These are phyloP conservation scores for Pristionchus japonicus DNA, from an alignment of 2,888 invertebrate species.

Conservation along the genomic window DNA sequence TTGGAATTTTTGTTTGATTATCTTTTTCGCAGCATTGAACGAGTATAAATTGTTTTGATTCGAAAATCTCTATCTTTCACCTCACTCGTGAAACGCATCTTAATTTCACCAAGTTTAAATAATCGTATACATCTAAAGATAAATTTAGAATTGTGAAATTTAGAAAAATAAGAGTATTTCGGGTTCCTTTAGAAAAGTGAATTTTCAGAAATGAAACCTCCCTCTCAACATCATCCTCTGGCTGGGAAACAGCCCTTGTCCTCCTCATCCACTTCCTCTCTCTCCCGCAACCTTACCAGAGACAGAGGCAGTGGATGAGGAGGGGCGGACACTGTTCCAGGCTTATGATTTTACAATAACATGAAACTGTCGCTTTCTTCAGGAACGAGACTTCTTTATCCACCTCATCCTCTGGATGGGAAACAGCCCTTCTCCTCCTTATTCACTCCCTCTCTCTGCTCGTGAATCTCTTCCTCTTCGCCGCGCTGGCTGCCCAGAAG, in stretches of 20 bases:
- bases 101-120: no score
- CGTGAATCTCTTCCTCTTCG: constrained; percentile 39
- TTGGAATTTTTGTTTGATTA: background rate
- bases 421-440: background rate
- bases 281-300: no score
- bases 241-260: background rate
- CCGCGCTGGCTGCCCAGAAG: constrained; percentile 57
- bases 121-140: background rate
- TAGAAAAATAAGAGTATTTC: no score
- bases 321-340: no score
- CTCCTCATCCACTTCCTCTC: constrained; percentile 10
- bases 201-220: background rate
- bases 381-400: background rate
- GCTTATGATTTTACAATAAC: no score
- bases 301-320: no score
- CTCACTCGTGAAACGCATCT: background rate
- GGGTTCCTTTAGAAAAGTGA: background rate
- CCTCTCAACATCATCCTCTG: constrained; percentile 8
- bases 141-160: background rate
- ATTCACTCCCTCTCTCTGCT: no score
- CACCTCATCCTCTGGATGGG: background rate
- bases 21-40: background rate
- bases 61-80: no score
- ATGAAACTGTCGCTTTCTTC: no score
- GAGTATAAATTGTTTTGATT: no score